These are phyloP conservation scores for Enteromius anoplus DNA, from an alignment of 2,797 vertebrate genomes.

Conservation along the genomic window DNA sequence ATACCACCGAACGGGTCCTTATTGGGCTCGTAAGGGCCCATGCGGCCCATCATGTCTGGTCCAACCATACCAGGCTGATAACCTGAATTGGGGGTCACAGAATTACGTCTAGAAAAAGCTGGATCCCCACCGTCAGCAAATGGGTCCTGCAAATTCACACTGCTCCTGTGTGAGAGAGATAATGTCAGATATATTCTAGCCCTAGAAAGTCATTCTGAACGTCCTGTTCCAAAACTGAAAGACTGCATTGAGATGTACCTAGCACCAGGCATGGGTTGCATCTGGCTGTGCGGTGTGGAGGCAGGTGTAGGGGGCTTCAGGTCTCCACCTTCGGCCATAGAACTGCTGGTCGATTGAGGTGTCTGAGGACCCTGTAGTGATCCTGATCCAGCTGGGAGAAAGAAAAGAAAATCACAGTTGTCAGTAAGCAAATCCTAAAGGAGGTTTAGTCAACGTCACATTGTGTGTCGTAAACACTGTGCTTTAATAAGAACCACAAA, in stretches of 20 bases:
- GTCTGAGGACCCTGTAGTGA: slow-evolving; percentile 98
- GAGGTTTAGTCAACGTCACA: not conserved
- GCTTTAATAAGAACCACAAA: not conserved
- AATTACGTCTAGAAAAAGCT: slow-evolving; percentile 91
- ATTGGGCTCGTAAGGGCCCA: slow-evolving; percentile 91
- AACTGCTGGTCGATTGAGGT: slow-evolving; percentile 97
- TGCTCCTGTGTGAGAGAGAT: slow-evolving; percentile 80
- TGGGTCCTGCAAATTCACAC: slow-evolving; percentile 94
- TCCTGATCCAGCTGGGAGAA: slow-evolving; percentile 90
- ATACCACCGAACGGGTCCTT: slow-evolving; percentile 97
- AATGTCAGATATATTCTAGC: not conserved
- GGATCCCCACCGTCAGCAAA: slow-evolving; percentile 95
- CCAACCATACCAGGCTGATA: slow-evolving; percentile 93
- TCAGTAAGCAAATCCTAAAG: not conserved
- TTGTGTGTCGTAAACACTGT: not conserved
- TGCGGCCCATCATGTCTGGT: slow-evolving; percentile 92
- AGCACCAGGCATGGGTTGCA: slow-evolving; percentile 92
- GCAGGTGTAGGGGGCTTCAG: slow-evolving; percentile 97
- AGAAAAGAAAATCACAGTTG: no score
- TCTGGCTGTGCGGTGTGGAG: slow-evolving; percentile 95
- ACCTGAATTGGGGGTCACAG: slow-evolving; percentile 95
- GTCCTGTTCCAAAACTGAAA: not conserved
- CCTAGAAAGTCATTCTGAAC: not conserved
- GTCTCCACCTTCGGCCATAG: slow-evolving; percentile 98
- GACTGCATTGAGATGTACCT: slow-evolving; percentile 75